Base-by-base conservation (phyloP, 2,113 vertebrate genomes). In the Hippolais icterina region DNA sequence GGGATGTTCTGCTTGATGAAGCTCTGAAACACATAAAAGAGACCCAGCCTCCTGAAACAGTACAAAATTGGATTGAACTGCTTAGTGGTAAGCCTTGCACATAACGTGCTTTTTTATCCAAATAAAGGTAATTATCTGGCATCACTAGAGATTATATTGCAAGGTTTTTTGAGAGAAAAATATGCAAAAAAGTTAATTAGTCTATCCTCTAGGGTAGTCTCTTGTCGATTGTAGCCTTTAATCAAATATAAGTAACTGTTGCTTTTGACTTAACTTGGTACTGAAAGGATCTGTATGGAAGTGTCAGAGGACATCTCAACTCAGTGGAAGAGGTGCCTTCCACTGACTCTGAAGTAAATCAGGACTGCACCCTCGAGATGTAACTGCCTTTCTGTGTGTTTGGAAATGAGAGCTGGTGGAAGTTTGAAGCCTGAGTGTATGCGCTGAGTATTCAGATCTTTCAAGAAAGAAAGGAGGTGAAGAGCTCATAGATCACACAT, bases 21-120 rank as follows among this genome's bases (percentile, higher is more conserved):
- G 99, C 99, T 91, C 97, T 99, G 64, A 99, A 99, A 96, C 99
- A 99, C 82, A 98, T 99, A 95, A 99, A 99, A 96, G 99, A 99
- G 90, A 99, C 99, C 5, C 99, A 99, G 1, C 99, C 99, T 46
- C 99, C 99, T 23, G 99, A 99, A 98, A 99, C 99, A 1, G 99
- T 99, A 77, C 99, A 99, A 95, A 99, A 99, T 97, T 99, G 99
- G 99, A 99, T 99, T 69, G 99, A 99, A 71, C 98, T 99, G 69
- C 99, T 99, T 94, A 99, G 99, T 87, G 99, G 99, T 99, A 98
- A 98, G 99, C 93, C n/a, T 86, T 57, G 31, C 59, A 72, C 72
- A 44, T 90, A 63, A 84, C 4, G 7, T 66, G 83, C 33, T n/a
- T 63, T 68, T 76, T n/a, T 17, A 19, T 15, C 46, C 31, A 76